Percentiles rank a stretch among this genome's conserved stretches.
These are phyloP conservation scores for Chlamydotis undulata DNA, from an alignment of 2,113 vertebrate genomes.

Conservation along the genomic window DNA sequence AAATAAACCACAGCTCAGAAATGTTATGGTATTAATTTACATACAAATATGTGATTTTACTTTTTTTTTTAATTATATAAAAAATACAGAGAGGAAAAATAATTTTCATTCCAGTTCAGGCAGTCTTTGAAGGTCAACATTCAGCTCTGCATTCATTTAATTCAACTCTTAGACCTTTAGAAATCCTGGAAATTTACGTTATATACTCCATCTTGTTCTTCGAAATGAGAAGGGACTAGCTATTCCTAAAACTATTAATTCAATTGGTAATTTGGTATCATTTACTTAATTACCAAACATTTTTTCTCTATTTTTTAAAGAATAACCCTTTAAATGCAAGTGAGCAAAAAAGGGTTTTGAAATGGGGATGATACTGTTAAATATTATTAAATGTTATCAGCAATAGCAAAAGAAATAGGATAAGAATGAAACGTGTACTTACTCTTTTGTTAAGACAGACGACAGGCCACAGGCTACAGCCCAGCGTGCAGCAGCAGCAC, in stretches of 20 bases:
- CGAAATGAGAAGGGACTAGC: background rate
- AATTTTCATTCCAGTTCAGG: background rate
- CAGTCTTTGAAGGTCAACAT: background rate
- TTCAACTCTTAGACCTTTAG: background rate
- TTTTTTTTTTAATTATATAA: no score
- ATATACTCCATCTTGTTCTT: background rate
- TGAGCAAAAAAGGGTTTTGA: background rate
- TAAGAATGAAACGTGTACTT: constrained; percentile 47
- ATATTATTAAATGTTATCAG: background rate
- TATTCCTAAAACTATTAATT: background rate
- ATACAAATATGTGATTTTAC: background rate
- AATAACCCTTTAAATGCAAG: background rate
- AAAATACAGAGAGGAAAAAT: background rate
- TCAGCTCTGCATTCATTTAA: background rate
- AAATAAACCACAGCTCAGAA: background rate
- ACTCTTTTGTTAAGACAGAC: constrained; percentile 99
- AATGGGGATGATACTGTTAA: fast-evolving
- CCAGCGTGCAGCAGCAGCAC: constrained; percentile 97
- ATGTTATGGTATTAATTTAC: background rate
- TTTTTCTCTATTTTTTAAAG: background rate
- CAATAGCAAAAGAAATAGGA: background rate
- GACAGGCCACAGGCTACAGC: constrained; percentile 98
- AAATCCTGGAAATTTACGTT: background rate
- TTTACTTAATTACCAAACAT: background rate
- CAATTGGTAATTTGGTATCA: background rate